Percentiles rank a stretch among this genome's conserved stretches.
Evolutionary conservation across 2,888 invertebrate genomes (phyloP).

Genomic region (Lasioglossum oenotherae): DNA sequence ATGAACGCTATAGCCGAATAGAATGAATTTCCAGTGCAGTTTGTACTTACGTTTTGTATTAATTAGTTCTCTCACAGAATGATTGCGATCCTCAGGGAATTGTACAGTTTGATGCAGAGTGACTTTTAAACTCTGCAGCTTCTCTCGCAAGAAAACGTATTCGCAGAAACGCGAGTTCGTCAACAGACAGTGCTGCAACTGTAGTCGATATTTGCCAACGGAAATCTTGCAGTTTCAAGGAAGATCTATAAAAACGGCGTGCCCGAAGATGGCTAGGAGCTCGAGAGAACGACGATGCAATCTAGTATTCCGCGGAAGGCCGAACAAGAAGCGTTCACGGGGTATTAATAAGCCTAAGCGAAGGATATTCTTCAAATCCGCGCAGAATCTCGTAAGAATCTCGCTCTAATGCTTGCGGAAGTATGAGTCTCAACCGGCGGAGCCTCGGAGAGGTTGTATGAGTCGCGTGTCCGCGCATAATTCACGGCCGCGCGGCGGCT

Average conservation of each 20-base stretch:
- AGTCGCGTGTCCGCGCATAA: constrained; percentile 11
- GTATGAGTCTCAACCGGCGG: neutral
- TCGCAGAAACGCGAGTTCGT: neutral
- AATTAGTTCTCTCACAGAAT: too few species aligned
- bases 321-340: constrained; percentile 1
- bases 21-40: too few species aligned
- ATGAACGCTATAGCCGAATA: too few species aligned
- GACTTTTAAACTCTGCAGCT: neutral
- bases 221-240: neutral
- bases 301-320: constrained; percentile 2
- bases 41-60: too few species aligned
- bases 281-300: neutral
- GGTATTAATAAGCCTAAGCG: neutral
- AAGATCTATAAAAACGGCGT: neutral
- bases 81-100: too few species aligned
- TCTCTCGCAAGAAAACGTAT: neutral
- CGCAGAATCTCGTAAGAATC: neutral
- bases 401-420: neutral
- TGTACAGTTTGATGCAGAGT: too few species aligned
- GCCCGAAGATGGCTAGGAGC: neutral
- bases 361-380: neutral
- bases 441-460: neutral
- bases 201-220: neutral
- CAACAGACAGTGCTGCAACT: too few species aligned
- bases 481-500: neutral